Percentiles rank a stretch among this genome's conserved stretches.
These are phyloP conservation scores for Linnaemya vulpina DNA, from an alignment of 2,888 invertebrate species.

Conservation along the genomic window DNA sequence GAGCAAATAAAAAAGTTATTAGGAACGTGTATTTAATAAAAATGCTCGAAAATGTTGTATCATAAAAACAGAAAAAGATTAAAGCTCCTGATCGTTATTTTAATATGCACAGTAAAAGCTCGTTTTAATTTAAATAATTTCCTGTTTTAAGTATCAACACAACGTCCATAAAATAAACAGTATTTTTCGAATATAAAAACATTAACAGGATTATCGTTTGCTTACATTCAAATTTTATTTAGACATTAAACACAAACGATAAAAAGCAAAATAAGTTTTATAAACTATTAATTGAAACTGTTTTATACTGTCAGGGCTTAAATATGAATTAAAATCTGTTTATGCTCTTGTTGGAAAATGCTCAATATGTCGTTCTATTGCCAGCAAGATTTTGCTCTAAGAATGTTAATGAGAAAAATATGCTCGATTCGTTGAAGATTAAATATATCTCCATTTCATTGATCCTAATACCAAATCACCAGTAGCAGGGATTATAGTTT, in stretches of 20 bases:
- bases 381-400: too few species aligned
- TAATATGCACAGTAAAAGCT: slow-evolving; percentile 28
- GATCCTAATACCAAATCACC: too few species aligned
- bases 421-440: too few species aligned
- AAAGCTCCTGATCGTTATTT: slow-evolving; percentile 55
- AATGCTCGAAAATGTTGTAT: slow-evolving; percentile 26
- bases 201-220: slow-evolving; percentile 28
- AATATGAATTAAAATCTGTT: too few species aligned
- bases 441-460: too few species aligned
- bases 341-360: not conserved
- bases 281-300: slow-evolving; percentile 4
- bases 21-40: slow-evolving; percentile 60
- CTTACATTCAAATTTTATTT: slow-evolving; percentile 6
- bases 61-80: slow-evolving; percentile 25
- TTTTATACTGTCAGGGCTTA: not conserved
- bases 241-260: not conserved
- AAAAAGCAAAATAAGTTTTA: not conserved
- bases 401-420: too few species aligned
- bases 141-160: slow-evolving; percentile 39
- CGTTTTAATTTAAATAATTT: slow-evolving; percentile 39
- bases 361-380: too few species aligned
- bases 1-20: slow-evolving; percentile 65
- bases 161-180: slow-evolving; percentile 42
- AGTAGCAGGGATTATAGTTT: too few species aligned
- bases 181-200: not conserved